Base-by-base conservation (phyloP, 2,888 invertebrate species). In the Platycnemis pennipes region DNA sequence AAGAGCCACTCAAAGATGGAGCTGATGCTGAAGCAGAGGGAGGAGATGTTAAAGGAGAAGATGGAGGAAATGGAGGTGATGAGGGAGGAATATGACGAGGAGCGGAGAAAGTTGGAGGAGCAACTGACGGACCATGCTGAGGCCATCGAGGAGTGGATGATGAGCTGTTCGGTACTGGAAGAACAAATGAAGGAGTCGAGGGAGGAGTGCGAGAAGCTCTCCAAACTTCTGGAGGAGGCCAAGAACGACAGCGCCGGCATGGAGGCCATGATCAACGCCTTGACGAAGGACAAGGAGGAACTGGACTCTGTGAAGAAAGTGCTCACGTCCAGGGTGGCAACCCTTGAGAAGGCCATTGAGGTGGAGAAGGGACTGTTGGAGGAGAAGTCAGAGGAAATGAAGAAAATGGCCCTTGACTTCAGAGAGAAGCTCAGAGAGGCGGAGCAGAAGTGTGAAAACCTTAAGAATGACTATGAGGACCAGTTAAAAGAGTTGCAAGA, bases 41-140 rank as follows among this genome's bases (percentile, higher is more conserved):
- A 96, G 56, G 97, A 96, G 94, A 97, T 96, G 95, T 95, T 97
- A 0, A 97, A 97, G 95, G 96, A 96, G 95, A 96, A 97, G 95
- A 96, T 98, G 69, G 96, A 96, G 13, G 97, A 98, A 95, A 96
- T 98, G 91, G 96, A 97, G 94, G 96, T 96, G 46, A 95, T 97
- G 31, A 96, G 97, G 91, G 97, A 97, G 95, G 97, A 97, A 95
- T 97, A 97, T 95, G 96, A 97, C 16, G 96, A 96, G 63, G 97
- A 97, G 95, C 95, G 97, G n/a, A 95, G 96, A 0, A 97, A 98
- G 95, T 96, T 98, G 95, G 97, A 97, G 95, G 96, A 96, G 2
- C 97, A 97, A 0, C 96, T 98, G 94, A 97, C 97, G 94, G 97
- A 97, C 91, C 97, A 97, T 19, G 97, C 97, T 95, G 97, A 97